Evolutionary conservation across 2,797 vertebrate species (phyloP).

Genomic region (Phaenicophaeus curvirostris): DNA sequence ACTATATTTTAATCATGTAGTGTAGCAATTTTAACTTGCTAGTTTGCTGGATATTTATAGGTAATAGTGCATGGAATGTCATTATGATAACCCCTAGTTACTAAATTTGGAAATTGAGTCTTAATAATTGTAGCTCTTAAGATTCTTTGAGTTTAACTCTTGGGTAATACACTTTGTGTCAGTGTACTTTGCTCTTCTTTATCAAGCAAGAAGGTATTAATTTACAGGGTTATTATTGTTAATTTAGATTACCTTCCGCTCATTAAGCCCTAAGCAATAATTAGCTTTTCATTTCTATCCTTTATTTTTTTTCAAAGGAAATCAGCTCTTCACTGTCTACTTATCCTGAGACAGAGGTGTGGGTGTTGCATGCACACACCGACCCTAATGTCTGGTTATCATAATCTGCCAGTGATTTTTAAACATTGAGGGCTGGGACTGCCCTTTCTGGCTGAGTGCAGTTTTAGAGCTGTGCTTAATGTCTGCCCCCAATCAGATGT

Average conservation of each 20-base stretch:
- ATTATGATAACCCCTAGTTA: not conserved
- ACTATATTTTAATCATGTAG: not conserved
- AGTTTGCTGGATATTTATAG: not conserved
- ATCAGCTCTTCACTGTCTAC: not conserved
- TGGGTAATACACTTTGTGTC: not conserved
- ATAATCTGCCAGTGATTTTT: not conserved
- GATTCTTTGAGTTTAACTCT: not conserved
- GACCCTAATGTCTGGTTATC: not conserved
- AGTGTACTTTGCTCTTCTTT: not conserved
- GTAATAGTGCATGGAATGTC: not conserved
- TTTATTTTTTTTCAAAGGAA: not conserved
- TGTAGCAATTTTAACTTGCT: not conserved
- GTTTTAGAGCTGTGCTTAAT: not conserved
- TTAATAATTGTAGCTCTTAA: not conserved
- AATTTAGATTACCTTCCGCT: not conserved
- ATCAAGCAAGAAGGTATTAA: not conserved
- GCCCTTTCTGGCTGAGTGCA: not conserved
- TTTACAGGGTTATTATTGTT: not conserved
- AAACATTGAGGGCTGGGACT: not conserved
- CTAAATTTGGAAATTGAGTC: not conserved
- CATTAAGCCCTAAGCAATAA: not conserved
- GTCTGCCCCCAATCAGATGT: not conserved
- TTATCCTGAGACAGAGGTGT: not conserved
- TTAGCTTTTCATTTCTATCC: not conserved
- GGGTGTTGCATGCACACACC: not conserved